Evolutionary conservation across 2,888 invertebrate genomes (phyloP), one percentile per base, ranked within the genome.

Genomic region (Xestia rhomboidea): DNA sequence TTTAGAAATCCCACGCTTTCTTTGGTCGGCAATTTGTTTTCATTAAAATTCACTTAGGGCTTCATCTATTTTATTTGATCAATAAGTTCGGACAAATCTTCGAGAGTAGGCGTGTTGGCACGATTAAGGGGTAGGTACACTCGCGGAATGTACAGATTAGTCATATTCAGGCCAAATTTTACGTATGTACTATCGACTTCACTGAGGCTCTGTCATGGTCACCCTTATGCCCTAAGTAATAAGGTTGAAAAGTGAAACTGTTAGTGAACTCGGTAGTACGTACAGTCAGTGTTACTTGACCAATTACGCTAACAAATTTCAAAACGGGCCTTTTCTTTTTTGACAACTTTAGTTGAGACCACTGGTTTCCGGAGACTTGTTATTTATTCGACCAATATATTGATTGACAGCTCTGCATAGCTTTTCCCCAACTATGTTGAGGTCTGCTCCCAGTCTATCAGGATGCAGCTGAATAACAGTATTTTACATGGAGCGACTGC

Each of bases 11-110:
- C 46, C 44, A 49, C 54, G 38, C 73, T 81, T 73, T 73, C 74
- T 49, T 27, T 27, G 18, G 41, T 27, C 21, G n/a, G 41, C 54
- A 78, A 78, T 78, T 81, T 78, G 24, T 81, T 81, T 81, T 4
- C 74, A 78, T 81, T 78, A 34, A 78, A 73, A 41, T 24, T 81
- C 64, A 44, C 64, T 75, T 75, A 67, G 10, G 76, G 62, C 62
- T 82, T 66, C 68, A 57, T 80, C 54, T 57, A 44, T 68, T 68
- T 41, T 66, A 64, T 68, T 49, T 68, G 49, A 68, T 76, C 77
- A 82, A 76, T 82, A 64, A 82, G 64, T 76, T 62, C 3, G 57
- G 46, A 60, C 46, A 67, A 57, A 51, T 66, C 62, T 41, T 82
- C 11, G n/a, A 49, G 54, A n/a, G 69, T 51, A 24, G 34, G 64